These are phyloP conservation scores for Eulithis testata DNA, from an alignment of 2,888 invertebrate species.

Conservation along the genomic window DNA sequence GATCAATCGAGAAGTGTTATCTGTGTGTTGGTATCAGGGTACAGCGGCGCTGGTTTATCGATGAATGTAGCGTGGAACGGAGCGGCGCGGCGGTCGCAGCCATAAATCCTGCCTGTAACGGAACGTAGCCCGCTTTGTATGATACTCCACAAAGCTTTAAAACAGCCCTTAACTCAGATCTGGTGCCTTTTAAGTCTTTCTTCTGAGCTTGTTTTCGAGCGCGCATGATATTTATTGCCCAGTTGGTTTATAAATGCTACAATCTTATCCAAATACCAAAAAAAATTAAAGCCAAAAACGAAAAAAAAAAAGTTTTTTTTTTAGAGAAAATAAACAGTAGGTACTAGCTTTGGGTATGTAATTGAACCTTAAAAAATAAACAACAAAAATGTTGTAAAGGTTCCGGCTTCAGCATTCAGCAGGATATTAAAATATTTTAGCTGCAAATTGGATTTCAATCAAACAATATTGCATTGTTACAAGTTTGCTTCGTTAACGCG, in stretches of 20 bases:
- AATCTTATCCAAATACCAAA: neutral
- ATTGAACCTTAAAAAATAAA: no score
- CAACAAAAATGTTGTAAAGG: neutral
- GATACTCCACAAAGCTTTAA: conserved; percentile 26
- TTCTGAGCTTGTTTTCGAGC: conserved; percentile 1
- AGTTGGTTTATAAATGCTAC: neutral
- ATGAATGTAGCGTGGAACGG: conserved; percentile 25
- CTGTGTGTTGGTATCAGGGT: conserved; percentile 74
- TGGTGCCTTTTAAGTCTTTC: conserved; percentile 1
- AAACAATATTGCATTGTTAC: conserved; percentile 40
- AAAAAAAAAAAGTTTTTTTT: no score
- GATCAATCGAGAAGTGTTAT: conserved; percentile 79
- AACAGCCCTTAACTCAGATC: conserved; percentile 19
- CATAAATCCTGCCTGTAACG: conserved; percentile 22
- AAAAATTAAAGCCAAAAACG: no score
- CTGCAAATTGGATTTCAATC: conserved; percentile 37
- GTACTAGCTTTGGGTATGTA: no score
- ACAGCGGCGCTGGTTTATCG: conserved; percentile 32
- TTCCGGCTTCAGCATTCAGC: conserved; percentile 1
- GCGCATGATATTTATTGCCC: neutral
- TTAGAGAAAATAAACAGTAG: no score
- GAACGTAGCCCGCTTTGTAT: conserved; percentile 24
- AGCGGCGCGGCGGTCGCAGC: conserved; percentile 13
- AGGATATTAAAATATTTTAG: conserved; percentile 26
- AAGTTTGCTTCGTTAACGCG: conserved; percentile 43